A percentile compares a stretch with the other conserved stretches of the same genome.
Conservation (phyloP, 2,797 vertebrate genomes). For the Glossophaga mutica region DNA sequence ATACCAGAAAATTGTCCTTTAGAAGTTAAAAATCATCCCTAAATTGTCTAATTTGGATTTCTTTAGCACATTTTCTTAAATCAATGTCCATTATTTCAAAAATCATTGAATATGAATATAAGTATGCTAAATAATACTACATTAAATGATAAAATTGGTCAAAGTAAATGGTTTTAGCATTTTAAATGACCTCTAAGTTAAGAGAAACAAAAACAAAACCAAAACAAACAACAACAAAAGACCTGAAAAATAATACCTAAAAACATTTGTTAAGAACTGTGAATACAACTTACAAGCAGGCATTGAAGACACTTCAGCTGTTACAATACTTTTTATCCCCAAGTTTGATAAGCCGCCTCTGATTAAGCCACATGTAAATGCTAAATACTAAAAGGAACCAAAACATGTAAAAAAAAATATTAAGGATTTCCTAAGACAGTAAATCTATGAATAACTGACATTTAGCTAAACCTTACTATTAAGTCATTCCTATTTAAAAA, state of each 20-base stretch:
- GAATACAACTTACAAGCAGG: conserved; percentile 91
- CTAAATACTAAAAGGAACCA: conserved; percentile 88
- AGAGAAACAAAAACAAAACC: conserved; percentile 10
- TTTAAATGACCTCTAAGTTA: conserved; percentile 32
- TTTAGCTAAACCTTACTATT: background rate
- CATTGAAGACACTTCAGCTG: conserved; percentile 95
- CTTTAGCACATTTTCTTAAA: conserved; percentile 25
- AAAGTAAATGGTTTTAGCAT: conserved; percentile 25
- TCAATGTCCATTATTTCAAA: background rate
- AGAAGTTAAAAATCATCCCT: background rate
- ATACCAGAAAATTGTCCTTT: background rate
- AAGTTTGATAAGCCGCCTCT: conserved; percentile 92
- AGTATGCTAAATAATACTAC: background rate
- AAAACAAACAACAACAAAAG: background rate
- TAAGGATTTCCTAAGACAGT: conserved; percentile 22
- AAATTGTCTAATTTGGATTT: background rate
- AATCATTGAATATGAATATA: background rate
- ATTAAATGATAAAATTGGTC: conserved; percentile 17
- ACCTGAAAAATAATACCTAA: background rate
- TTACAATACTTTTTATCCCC: conserved; percentile 96
- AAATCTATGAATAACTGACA: conserved; percentile 2
- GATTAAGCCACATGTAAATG: conserved; percentile 95
- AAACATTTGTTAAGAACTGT: conserved; percentile 1
- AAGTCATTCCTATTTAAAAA: background rate
- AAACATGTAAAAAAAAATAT: background rate